These are phyloP conservation scores for Morinoia aosen DNA, from an alignment of 2,888 invertebrate genomes.

Conservation along the genomic window DNA sequence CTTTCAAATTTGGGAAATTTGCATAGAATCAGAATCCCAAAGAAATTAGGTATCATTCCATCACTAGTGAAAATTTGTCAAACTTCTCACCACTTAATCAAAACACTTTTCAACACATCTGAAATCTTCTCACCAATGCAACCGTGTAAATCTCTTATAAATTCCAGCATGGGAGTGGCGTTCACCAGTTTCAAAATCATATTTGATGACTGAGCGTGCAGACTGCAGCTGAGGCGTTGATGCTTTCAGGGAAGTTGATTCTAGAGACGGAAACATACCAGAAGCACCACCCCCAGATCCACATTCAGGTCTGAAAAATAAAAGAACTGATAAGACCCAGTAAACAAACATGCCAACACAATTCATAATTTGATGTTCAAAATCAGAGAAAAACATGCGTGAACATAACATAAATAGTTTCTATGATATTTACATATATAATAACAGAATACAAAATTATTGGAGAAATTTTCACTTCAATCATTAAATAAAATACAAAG, in stretches of 20 bases:
- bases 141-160: neutral
- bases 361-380: neutral
- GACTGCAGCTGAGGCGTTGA: neutral
- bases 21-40: too few species aligned
- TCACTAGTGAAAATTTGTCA: too few species aligned
- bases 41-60: too few species aligned
- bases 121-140: neutral
- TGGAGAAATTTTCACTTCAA: too few species aligned
- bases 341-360: neutral
- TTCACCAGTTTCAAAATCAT: conserved; percentile 20
- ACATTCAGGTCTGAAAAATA: neutral
- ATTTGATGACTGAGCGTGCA: conserved; percentile 6
- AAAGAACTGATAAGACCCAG: neutral
- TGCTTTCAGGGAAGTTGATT: neutral
- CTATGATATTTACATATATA: neutral
- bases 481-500: too few species aligned
- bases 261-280: neutral
- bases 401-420: neutral
- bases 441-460: neutral
- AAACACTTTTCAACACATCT: too few species aligned
- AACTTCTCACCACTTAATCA: too few species aligned
- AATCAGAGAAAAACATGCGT: neutral
- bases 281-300: neutral
- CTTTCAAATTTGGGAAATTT: too few species aligned
- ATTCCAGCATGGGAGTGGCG: conserved; percentile 42